Base-by-base conservation (phyloP, 2,113 vertebrate species). In the Laterallus jamaicensis region DNA sequence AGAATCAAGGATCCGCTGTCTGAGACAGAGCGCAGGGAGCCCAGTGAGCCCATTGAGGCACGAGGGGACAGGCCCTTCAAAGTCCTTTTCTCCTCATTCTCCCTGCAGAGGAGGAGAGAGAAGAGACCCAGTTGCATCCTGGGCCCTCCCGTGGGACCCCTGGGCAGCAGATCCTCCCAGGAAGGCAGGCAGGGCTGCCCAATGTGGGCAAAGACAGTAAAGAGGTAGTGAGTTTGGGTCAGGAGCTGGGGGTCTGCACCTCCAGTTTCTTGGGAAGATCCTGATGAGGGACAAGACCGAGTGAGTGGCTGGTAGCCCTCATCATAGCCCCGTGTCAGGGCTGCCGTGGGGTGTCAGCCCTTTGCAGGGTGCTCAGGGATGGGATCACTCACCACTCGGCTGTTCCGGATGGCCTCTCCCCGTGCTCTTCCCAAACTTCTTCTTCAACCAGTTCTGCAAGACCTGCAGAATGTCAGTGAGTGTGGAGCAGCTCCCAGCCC, bases 71-170 rank as follows among this genome's bases (percentile, higher is more conserved):
- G 64, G 42, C 15, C 25, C 17, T 37, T 12, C 24, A 8, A 7
- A 35, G 35, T 15, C 7, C 1, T 12, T 2, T 3, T 11, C 28
- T 39, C 35, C 19, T 1, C 4, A 9, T 19, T 44, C 6, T 11
- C 19, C 73, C 55, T 59, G 24, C 12, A 28, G 24, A 44, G 16
- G 31, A 75, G 28, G 32, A 73, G 69, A 55, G 31, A 28, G 32
- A 60, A 47, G 18, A 59, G 55, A 44, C 31, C 31, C 24, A 1
- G 31, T 40, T 59, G 24, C 73, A 28, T 9, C 35, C 31, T 6
- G 15, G 35, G 31, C 28, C 69, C 69, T 29, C 69, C 21, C 6
- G 26, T 2, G 5, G 35, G 14, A 40, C 50, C 37, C 15, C 2
- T 12, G 4, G n/a, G 68, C 50, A 55, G 35, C 64, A 8, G 18